Base-by-base conservation (phyloP, 1,140 invertebrate species). In the Aphaenogaster floridana region DNA sequence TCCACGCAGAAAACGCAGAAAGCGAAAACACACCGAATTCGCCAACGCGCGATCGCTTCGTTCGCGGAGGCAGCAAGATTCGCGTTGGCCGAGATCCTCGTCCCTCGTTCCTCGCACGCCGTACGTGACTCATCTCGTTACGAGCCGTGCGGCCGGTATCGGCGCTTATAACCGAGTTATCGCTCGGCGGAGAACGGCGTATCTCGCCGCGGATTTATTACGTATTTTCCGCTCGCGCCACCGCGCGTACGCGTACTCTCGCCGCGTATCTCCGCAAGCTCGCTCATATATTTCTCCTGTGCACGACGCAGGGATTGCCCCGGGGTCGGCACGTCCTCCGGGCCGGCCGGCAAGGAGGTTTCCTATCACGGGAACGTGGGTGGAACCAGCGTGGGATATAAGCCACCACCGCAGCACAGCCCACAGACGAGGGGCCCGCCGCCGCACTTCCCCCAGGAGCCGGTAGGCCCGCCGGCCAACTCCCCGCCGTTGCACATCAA, bases 401-500 rank as follows among this genome's bases (percentile, higher is more conserved):
- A 95, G 84, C 74, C 94, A 42, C 93, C 92, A 69, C 92, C 94
- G 15, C 94, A 95, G 81, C 94, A 94, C 76, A 94, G 91, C 86
- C 91, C 92, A n/a, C 94, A 94, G 71, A 83, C 94, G 48, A 92
- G 94, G 72, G 93, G 93, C 28, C 92, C 94, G 34, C 90, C 92
- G 54, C 85, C 94, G 6, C 94, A 94, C 71, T 95, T 95, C 80
- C 91, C 91, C 21, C 94, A 94, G 80, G 94, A 95, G 80, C 69
- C 93, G 42, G 89, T 92, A 76, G 93, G 93, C 63, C 94, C 92
- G 48, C 92, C 93, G 76, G 90, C 92, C 84, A 94, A 93, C 88
- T 94, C 95, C 39, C 94, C 95, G 71, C 95, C 95, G 59, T 91
- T 96, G 86, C 94, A 95, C 88, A 95, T 96, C 89, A 96, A 95